Base-by-base conservation (phyloP, 2,113 vertebrate species). In the Condylura cristata region DNA sequence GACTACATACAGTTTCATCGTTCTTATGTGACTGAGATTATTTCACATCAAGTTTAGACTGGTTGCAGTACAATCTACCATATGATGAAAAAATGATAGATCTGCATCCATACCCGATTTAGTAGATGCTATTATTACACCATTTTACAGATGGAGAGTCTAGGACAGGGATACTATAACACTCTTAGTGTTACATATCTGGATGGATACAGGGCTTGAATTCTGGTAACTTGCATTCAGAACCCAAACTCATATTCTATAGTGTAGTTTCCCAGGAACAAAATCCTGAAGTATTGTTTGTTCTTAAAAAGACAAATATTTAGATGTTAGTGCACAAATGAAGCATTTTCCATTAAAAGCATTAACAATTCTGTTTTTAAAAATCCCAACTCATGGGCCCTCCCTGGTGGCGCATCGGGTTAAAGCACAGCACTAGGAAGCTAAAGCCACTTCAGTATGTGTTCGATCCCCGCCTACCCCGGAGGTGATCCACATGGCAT, bases 1-100 rank as follows among this genome's bases (percentile, higher is more conserved):
- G 37, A 81, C 95, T 0, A 26, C 24, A 8, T 89, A 97, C 28
- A 97, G 41, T 16, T 13, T 65, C 11, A 0, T 12, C 24, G 94
- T 44, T 16, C 85, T 91, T 0, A 1, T 0, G 0, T 44, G 32
- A 6, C 68, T 3, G 8, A 97, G 68, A 20, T 51, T 0, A 0
- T 95, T 95, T n/a, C 9, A 46, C 6, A 71, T 13, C 28, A 90
- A 65, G 44, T 96, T 92, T 2, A 97, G 48, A 48, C 96, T 93
- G 37, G 11, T 83, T 90, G 65, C 18, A 13, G 48, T 56, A 7
- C 5, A 41, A 37, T 37, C 58, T 74, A 32, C 56, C 41, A 26
- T 8, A 46, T 20, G 44, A 86, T 80, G 30, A 92, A 93, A 88
- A 91, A 81, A 70, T 24, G 41, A 46, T 18, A 84, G 17, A n/a